Evolutionary conservation across 2,113 vertebrate genomes (phyloP).

Genomic region (Recurvirostra avosetta): DNA sequence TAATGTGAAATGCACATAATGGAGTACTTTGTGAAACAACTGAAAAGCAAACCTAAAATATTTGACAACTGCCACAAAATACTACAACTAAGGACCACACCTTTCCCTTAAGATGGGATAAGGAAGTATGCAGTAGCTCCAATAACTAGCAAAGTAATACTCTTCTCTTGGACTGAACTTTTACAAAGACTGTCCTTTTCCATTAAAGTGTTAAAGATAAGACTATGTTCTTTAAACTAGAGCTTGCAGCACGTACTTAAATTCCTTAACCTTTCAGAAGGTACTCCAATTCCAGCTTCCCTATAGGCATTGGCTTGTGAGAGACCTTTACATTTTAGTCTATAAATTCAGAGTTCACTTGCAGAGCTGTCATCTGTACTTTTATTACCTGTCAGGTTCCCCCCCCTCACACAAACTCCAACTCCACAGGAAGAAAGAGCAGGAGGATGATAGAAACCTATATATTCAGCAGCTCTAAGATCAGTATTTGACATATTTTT

Average conservation of each 20-base stretch:
- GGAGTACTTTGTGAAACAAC: not conserved
- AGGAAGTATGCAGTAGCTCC: not conserved
- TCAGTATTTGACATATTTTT: not conserved
- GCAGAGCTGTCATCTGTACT: not conserved
- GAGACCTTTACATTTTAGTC: not conserved
- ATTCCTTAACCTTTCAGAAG: conserved; percentile 19
- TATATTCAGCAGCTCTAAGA: not conserved
- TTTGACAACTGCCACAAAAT: not conserved
- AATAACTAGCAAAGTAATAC: not conserved
- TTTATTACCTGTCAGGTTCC: not conserved
- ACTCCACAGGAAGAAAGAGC: not conserved
- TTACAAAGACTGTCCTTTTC: not conserved
- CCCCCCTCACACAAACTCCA: not conserved
- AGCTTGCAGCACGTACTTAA: not conserved
- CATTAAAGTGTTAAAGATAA: not conserved
- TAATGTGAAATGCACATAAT: not conserved
- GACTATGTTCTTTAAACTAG: not conserved
- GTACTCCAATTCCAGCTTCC: not conserved
- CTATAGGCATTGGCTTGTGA: not conserved
- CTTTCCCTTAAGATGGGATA: not conserved
- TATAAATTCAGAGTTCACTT: not conserved
- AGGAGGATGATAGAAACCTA: not conserved
- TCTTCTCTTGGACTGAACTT: not conserved
- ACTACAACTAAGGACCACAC: not conserved
- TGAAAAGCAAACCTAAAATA: not conserved